These are phyloP conservation scores for Tapirus terrestris DNA, from an alignment of 2,113 vertebrate species.

Conservation along the genomic window DNA sequence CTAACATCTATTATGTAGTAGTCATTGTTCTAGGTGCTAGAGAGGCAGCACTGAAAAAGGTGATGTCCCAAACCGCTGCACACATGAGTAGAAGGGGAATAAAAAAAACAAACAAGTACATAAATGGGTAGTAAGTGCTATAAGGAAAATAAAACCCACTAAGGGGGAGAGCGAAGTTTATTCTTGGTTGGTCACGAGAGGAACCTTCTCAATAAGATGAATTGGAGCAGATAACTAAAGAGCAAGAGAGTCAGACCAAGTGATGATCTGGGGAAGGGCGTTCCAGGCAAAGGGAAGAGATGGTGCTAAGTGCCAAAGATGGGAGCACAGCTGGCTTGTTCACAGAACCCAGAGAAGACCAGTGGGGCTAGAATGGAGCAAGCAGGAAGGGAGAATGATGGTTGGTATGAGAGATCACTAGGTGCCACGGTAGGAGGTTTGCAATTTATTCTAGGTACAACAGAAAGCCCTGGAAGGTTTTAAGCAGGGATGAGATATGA, in stretches of 20 bases:
- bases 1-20: neutral
- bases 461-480: neutral
- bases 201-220: neutral
- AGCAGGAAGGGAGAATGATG: neutral
- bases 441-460: neutral
- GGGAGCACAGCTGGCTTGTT: neutral
- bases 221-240: neutral
- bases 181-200: neutral
- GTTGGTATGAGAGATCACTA: neutral
- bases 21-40: neutral
- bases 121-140: neutral
- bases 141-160: neutral
- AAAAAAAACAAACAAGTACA: neutral
- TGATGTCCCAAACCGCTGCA: no score
- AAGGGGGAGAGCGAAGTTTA: neutral
- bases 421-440: neutral
- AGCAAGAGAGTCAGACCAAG: neutral
- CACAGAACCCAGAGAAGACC: neutral
- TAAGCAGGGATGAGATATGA: neutral
- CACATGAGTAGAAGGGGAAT: neutral
- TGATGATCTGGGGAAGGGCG: neutral
- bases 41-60: neutral
- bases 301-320: neutral
- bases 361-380: neutral
- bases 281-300: neutral